Evolutionary conservation across 2,888 invertebrate genomes (phyloP).

Genomic region (Amphimallon solstitiale): DNA sequence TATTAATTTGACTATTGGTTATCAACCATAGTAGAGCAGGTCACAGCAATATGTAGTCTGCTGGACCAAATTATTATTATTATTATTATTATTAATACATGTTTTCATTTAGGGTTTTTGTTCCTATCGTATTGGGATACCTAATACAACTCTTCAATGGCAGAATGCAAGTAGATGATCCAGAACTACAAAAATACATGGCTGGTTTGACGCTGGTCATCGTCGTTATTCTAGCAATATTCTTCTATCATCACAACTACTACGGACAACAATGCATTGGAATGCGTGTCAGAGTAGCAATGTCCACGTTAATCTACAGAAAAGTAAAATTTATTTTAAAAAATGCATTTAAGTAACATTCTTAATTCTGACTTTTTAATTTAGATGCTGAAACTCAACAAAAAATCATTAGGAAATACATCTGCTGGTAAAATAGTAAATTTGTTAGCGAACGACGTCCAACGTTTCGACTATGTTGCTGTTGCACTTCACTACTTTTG

Average conservation of each 20-base stretch:
- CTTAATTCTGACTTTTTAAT: conserved; percentile 36
- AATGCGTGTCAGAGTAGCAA: conserved; percentile 77
- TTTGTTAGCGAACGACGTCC: conserved; percentile 85
- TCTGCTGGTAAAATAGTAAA: conserved; percentile 86
- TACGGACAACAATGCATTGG: conserved; percentile 71
- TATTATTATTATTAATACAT: neutral
- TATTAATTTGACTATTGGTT: too few relatives aligned
- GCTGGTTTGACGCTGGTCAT: conserved; percentile 43
- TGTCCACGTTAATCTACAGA: conserved; percentile 78
- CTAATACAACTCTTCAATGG: conserved; percentile 69
- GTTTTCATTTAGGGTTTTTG: conserved; percentile 67
- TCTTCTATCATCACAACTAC: conserved; percentile 69
- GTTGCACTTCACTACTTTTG: conserved; percentile 79
- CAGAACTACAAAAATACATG: conserved; percentile 40
- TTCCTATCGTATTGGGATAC: conserved; percentile 70
- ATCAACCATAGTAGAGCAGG: too few relatives aligned
- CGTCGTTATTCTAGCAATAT: conserved; percentile 40
- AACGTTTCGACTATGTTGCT: conserved; percentile 78
- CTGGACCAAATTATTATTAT: too few relatives aligned
- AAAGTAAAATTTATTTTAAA: conserved; percentile 68
- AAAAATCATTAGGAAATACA: conserved; percentile 79
- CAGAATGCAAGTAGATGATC: conserved; percentile 35
- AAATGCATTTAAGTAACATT: conserved; percentile 47
- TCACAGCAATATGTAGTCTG: too few relatives aligned
- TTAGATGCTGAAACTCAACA: conserved; percentile 71